A percentile compares a stretch with the other conserved stretches of the same genome.
These are phyloP conservation scores for Sphaerophoria rueppellii DNA, from an alignment of 2,888 invertebrate genomes.

Conservation along the genomic window DNA sequence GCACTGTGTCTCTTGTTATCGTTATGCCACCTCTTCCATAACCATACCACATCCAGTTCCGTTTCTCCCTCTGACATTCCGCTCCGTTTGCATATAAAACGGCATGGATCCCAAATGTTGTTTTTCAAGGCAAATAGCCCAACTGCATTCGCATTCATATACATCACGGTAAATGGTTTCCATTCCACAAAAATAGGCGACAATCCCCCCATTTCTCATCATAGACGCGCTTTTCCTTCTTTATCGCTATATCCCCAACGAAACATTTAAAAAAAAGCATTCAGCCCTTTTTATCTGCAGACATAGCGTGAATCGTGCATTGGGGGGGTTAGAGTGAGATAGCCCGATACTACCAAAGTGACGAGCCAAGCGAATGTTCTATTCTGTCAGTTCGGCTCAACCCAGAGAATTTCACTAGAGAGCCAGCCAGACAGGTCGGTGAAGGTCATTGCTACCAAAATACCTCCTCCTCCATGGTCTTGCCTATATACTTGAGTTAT, in stretches of 20 bases:
- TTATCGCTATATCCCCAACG: not conserved
- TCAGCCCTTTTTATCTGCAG: slow-evolving; percentile 3
- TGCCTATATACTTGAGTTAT: slow-evolving; percentile 67
- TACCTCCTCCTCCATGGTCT: slow-evolving; percentile 80
- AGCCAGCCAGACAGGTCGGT: slow-evolving; percentile 80
- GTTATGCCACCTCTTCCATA: slow-evolving; percentile 3
- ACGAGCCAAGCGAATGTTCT: slow-evolving; percentile 19
- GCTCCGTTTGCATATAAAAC: slow-evolving; percentile 26
- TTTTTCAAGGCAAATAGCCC: slow-evolving; percentile 58
- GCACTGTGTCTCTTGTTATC: slow-evolving; percentile 21
- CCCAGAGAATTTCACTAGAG: slow-evolving; percentile 73
- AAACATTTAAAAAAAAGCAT: slow-evolving; percentile 29
- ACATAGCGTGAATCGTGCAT: not conserved
- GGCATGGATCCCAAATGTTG: slow-evolving; percentile 48
- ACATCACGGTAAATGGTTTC: slow-evolving; percentile 48
- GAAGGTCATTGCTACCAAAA: slow-evolving; percentile 83
- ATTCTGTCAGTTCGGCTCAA: slow-evolving; percentile 36
- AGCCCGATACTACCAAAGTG: slow-evolving; percentile 44
- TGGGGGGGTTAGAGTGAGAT: slow-evolving; percentile 27
- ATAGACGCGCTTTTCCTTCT: slow-evolving; percentile 42
- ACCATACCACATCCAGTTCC: not conserved
- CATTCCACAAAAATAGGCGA: slow-evolving; percentile 42
- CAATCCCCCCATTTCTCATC: not conserved
- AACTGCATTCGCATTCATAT: slow-evolving; percentile 62
- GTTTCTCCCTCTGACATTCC: not conserved